Evolutionary conservation across 2,888 invertebrate species (phyloP).

Genomic region (Merodon equestris): DNA sequence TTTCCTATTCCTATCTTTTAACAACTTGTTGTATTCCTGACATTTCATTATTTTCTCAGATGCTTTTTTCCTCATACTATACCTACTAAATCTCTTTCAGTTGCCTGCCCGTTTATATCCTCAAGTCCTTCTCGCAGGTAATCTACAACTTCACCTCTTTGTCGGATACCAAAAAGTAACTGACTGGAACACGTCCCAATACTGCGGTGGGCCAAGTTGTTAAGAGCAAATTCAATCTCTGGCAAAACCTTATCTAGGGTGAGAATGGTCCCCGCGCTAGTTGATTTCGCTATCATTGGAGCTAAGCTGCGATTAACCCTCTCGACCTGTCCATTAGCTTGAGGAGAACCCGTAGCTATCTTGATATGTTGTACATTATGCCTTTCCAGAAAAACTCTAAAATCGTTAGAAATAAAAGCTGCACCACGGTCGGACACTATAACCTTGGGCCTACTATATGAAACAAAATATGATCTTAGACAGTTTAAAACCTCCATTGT

Average conservation of each 20-base stretch:
- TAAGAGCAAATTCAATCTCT: slow-evolving; percentile 68
- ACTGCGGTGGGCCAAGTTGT: slow-evolving; percentile 69
- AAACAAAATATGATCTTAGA: slow-evolving; percentile 24
- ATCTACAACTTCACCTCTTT: slow-evolving; percentile 69
- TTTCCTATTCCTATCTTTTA: not conserved
- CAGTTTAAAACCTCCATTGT: slow-evolving; percentile 39
- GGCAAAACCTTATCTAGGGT: slow-evolving; percentile 24
- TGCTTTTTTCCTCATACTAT: slow-evolving; percentile 2
- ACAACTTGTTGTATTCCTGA: slow-evolving; percentile 19
- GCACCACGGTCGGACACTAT: slow-evolving; percentile 30
- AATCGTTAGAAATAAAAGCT: slow-evolving; percentile 18
- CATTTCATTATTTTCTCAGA: slow-evolving; percentile 11
- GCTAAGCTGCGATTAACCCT: slow-evolving; percentile 1
- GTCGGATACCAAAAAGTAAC: slow-evolving; percentile 71
- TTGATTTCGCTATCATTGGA: no score
- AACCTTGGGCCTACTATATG: slow-evolving; percentile 11
- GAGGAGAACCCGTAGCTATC: slow-evolving; percentile 22
- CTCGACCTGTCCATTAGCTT: slow-evolving; percentile 20
- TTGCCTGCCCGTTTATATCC: not conserved
- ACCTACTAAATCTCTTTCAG: not conserved
- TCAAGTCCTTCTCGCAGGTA: slow-evolving; percentile 44
- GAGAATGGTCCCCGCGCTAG: not conserved
- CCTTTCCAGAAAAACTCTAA: slow-evolving; percentile 9
- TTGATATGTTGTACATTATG: slow-evolving; percentile 10
- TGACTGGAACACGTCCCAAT: slow-evolving; percentile 70